Base-by-base conservation (phyloP, 1,140 invertebrate species). In the Trissolcus basalis region DNA sequence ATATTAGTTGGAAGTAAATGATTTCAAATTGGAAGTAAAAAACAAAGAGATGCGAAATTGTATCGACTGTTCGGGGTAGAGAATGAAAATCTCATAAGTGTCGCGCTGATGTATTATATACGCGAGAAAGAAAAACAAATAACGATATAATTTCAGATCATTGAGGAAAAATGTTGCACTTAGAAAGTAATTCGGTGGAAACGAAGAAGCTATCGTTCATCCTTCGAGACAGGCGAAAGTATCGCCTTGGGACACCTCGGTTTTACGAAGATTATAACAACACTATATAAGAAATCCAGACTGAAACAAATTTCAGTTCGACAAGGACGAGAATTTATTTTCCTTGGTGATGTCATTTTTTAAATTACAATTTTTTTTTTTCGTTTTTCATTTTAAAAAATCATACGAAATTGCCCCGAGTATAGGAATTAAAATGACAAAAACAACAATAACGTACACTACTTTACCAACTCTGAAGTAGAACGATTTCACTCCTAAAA, bases 191-290 rank as follows among this genome's bases (percentile, higher is more conserved):
- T 45, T 64, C 36, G 39, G 9, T 11, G 9, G n/a, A 16, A 55
- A 53, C 27, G 53, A 56, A 44, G 33, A 50, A 60, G 51, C 55
- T 48, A 74, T 74, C 50, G 49, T 50, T 71, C 59, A 50, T 63
- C 41, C 32, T 12, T 56, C 41, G 36, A 47, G 54, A 67, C 41
- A n/a, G 45, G 13, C 56, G n/a, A 32, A 16, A 74, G 35, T 60
- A 54, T 41, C 61, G 55, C 50, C 70, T 61, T 61, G 70, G 70
- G 70, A 74, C 71, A 56, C 56, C 56, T 74, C 60, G 47, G 9
- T 56, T 56, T 53, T 61, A 39, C 48, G 32, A 63, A 71, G 51
- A 71, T 71, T 71, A 63, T n/a, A n/a, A n/a, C n/a, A n/a, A n/a
- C n/a, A n/a, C n/a, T n/a, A n/a, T n/a, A n/a, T n/a, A n/a, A n/a